Base-by-base conservation (phyloP, 2,113 vertebrate genomes). In the Camelus dromedarius region DNA sequence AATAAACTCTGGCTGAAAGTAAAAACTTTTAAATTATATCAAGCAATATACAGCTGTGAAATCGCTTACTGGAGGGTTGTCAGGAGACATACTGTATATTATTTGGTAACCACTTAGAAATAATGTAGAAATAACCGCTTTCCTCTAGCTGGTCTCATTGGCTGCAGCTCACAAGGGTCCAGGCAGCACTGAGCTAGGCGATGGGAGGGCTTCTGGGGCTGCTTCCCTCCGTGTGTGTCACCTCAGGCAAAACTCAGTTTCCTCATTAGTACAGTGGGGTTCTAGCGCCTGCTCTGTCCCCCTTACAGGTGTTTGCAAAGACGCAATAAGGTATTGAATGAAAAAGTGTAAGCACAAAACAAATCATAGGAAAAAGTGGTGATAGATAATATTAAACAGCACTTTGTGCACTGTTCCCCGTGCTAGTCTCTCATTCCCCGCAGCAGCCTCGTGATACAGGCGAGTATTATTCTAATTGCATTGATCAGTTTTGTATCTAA, bases 11-110 rank as follows among this genome's bases (percentile, higher is more conserved):
- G 8, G 18, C 38, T 86, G 16, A 66, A 92, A 72, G 50, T 54
- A 96, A 93, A 91, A 38, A 19, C 4, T 72, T 32, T 77, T 50
- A 56, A 91, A 88, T 24, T 91, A 13, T 84, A 42, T 79, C 66
- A 80, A 95, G 69, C 42, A 90, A 58, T 73, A 90, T 42, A 92
- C 12, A 92, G n/a, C n/a, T 72, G n/a, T 46, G 81, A 81, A 76
- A 81, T 66, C 26, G 13, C 80, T 95, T 66, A 75, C 52, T 9
- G 26, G 79, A 94, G 28, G 14, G 19, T 62, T 97, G 70, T 84
- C 81, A 70, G 70, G 16, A 70, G 32, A 66, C 20, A 72, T 5
- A 48, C 1, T 28, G 8, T 52, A 18, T 67, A 32, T 90, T 95
- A 84, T 83, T 94, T 95, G 16, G 75, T 46, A 20, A 18, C 30